These are phyloP conservation scores for Solenopsis invicta DNA, from an alignment of 1,140 invertebrate species.

Conservation along the genomic window DNA sequence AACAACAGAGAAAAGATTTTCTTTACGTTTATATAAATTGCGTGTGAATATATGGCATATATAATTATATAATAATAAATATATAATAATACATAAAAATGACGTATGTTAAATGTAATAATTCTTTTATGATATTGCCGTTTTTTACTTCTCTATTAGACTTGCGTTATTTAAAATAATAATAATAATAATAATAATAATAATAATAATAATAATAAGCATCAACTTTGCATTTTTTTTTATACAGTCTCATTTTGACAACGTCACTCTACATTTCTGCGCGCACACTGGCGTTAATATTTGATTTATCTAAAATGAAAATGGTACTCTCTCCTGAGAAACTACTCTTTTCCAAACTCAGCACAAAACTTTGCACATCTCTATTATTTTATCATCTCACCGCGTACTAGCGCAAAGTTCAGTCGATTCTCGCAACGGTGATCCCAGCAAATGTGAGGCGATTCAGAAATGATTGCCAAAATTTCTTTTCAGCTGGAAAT, in stretches of 20 bases:
- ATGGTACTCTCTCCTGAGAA: slow-evolving; percentile 17
- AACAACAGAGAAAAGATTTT: not conserved
- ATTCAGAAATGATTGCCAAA: slow-evolving; percentile 31
- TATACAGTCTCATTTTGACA: not conserved
- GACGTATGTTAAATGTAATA: too few relatives aligned
- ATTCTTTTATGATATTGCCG: not conserved
- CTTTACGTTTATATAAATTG: slow-evolving; percentile 10
- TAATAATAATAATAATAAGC: too few relatives aligned
- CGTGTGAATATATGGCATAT: not conserved
- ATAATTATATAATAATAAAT: too few relatives aligned
- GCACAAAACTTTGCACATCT: slow-evolving; percentile 65
- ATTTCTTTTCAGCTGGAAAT: slow-evolving; percentile 32
- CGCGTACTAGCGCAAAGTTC: slow-evolving; percentile 39
- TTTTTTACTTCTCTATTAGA: not conserved
- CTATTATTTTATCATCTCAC: slow-evolving; percentile 66
- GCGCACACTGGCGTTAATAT: slow-evolving; percentile 42
- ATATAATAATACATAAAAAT: not conserved
- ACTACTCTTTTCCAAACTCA: slow-evolving; percentile 51
- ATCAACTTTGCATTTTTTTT: not conserved
- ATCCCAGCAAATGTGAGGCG: slow-evolving; percentile 52
- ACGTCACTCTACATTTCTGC: slow-evolving; percentile 31
- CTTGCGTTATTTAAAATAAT: slow-evolving; percentile 1
- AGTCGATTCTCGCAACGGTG: slow-evolving; percentile 25
- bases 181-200: too few relatives aligned
- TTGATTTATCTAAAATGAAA: slow-evolving; percentile 60